Base-by-base conservation (phyloP, 92 coral and sea anemone genomes). In the Anthopleura xanthogrammica region DNA sequence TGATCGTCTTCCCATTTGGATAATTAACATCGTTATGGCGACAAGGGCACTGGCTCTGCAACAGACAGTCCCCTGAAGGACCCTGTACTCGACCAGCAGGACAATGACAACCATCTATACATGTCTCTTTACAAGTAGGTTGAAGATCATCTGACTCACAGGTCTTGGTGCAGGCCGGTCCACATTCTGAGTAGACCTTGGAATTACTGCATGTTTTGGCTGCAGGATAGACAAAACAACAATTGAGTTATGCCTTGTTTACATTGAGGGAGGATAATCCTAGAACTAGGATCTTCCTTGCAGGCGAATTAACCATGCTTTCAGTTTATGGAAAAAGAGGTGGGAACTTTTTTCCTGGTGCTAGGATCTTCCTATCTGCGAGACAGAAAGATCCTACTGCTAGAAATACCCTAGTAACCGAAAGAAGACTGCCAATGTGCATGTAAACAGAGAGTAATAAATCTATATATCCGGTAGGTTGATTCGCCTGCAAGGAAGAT, bases 31-130 rank as follows among this genome's bases (percentile, higher is more conserved):
- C 90, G 62, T 92, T 84, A 83, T 90, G 93, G 43, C 77, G 87
- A 75, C 95, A 92, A 3, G 95, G 95, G 77, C 95, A 92, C 80
- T 87, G 93, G 52, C 85, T 87, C 78, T 79, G 73, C 19, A 79
- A 43, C 71, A 87, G 73, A 88, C 95, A 92, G 58, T 82, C 90
- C 77, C 90, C 87, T 48, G 75, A 64, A 20, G 65, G 79, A 40
- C 88, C 85, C 58, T 90, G 87, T 76, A 92, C 89, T 55, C 92
- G 85, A 66, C 93, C 95, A 52, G 50, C 52, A 20, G 95, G 95
- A 81, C 95, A 92, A 79, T 92, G 93, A 80, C 95, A 92, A 23
- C 95, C 95, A 83, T 92, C 95, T 13, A 92, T 86, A 42, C 95
- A 92, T 43, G 92, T 88, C 58, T 92, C 90, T 65, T 82, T 83